Evolutionary conservation across 2,113 vertebrate genomes (phyloP).

Genomic region (Phainopepla nitens): DNA sequence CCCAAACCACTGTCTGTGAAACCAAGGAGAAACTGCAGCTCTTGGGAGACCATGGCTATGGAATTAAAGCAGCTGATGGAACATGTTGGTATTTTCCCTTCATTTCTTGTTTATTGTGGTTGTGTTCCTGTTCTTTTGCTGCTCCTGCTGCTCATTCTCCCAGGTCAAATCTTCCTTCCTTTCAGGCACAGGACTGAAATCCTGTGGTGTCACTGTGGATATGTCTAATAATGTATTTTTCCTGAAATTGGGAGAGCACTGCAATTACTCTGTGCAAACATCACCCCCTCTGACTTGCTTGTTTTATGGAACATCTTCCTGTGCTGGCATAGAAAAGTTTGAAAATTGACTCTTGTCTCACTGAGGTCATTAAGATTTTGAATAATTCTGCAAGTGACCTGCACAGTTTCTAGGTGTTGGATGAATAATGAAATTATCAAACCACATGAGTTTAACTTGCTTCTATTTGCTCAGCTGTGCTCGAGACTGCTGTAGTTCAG

Average conservation of each 20-base stretch:
- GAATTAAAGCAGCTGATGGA: neutral
- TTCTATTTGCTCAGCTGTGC: neutral
- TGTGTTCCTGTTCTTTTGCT: neutral
- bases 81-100: neutral
- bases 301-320: neutral
- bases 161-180: neutral
- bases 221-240: neutral
- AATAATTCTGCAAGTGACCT: neutral
- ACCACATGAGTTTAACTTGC: neutral
- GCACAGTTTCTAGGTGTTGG: neutral
- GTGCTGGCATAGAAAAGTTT: neutral
- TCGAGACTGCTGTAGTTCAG: neutral
- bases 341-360: neutral
- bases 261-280: neutral
- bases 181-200: neutral
- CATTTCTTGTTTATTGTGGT: neutral
- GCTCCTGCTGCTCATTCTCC: neutral
- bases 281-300: neutral
- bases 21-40: neutral
- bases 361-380: neutral
- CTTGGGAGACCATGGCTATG: neutral
- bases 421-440: neutral
- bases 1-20: neutral
- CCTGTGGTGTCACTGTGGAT: neutral
- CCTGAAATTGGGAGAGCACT: neutral